Evolutionary conservation across 64 coral and sea anemone genomes (phyloP), one percentile per base, ranked within the genome.

Genomic region (Pachyseris speciosa): DNA sequence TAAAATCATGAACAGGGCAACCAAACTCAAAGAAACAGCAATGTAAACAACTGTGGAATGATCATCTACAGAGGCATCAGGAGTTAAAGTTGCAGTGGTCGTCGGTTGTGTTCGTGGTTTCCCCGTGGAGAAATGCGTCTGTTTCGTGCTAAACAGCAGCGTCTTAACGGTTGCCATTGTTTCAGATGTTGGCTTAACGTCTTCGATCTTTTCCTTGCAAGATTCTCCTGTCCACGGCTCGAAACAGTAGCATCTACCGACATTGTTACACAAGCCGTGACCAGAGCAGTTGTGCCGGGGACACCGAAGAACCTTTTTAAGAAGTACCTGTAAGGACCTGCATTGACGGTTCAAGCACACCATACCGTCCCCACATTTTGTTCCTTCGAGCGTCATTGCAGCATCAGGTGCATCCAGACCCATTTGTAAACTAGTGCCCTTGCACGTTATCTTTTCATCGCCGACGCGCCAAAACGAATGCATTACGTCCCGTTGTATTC

Each of bases 331-430:
- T 3, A 81, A 5, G 20, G 77, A 61, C 4, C 31, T 52, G 13
- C 77, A 81, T 61, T 41, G 31, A 15, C 77, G 31, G 34, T 81
- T 39, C 53, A 81, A 58, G 19, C 77, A 81, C 29, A 79, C 48
- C 41, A 39, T 81, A 9, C 51, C 31, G 19, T 60, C 52, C 55
- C 8, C 51, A 33, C 77, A 81, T 61, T 81, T 81, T 38, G 77
- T 81, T 81, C 77, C 77, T 12, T 81, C 77, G 9, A 81, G 77
- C 10, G 77, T 81, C 51, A 81, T 81, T 8, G 77, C 77, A 22
- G 48, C 48, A 33, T 81, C 77, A 59, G 77, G 53, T 40, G 24
- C 48, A 37, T 53, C 53, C 51, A 63, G 1, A 17, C 53, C 52
- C 34, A 61, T 55, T 41, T 79, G 22, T 57, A 79, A 79, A 16